Base-by-base conservation (phyloP, 2,888 invertebrate genomes). In the Ramazzottius varieornatus region DNA sequence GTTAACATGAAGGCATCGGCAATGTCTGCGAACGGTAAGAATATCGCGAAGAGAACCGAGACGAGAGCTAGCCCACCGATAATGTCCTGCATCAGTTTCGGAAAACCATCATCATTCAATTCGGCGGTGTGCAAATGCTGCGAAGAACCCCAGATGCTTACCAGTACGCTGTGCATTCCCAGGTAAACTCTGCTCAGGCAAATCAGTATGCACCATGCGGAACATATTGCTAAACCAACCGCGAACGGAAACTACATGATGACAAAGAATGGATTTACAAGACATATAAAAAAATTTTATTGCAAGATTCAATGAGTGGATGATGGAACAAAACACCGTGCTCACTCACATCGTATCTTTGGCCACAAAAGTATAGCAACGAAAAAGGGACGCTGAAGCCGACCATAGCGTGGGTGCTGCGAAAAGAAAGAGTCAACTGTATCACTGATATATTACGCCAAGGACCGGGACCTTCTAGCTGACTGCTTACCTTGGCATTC, bases 81-180 rank as follows among this genome's bases (percentile, higher is more conserved):
- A 68, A 91, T 82, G 74, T 91, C 91, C 87, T 88, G 77, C 24
- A 81, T 81, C n/a, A n/a, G n/a, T n/a, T 33, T 66, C 67, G 68
- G 46, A 70, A 67, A 68, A 54, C n/a, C n/a, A n/a, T n/a, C n/a
- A n/a, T n/a, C n/a, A n/a, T n/a, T n/a, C n/a, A n/a, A n/a, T n/a
- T n/a, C n/a, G n/a, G n/a, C n/a, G n/a, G n/a, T n/a, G n/a, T n/a
- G n/a, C n/a, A n/a, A n/a, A n/a, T n/a, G n/a, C n/a, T n/a, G n/a
- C n/a, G n/a, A n/a, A n/a, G n/a, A n/a, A n/a, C n/a, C n/a, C n/a
- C n/a, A n/a, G n/a, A n/a, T n/a, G 78, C 82, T 82, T 78, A 87
- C 87, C 79, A 90, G 78, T 68, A 88, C 84, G 71, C 87, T 85
- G 73, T 92, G 91, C 91, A 92, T 92, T 70, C 92, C 92, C 65